Conservation (phyloP, 2,113 vertebrate genomes). For the Halichoeres trimaculatus region DNA sequence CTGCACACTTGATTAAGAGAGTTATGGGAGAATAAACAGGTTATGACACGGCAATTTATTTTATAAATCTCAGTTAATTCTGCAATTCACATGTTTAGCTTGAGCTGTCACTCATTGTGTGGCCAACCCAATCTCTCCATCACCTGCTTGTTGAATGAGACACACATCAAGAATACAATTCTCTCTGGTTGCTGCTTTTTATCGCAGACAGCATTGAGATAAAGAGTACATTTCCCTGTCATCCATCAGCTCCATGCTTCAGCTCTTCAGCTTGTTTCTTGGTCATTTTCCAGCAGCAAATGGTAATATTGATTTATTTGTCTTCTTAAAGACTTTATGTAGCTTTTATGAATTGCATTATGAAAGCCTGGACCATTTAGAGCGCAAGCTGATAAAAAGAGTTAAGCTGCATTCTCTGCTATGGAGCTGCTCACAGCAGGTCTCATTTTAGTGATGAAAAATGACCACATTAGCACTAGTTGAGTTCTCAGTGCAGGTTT, state of each 20-base stretch:
- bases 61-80: conserved; percentile 6
- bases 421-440: conserved; percentile 27
- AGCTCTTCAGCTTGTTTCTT: conserved; percentile 19
- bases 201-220: conserved; percentile 14
- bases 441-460: conserved; percentile 52
- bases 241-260: conserved; percentile 41
- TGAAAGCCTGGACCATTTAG: conserved; percentile 19
- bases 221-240: conserved; percentile 39
- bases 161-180: neutral
- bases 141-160: conserved; percentile 31
- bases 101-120: neutral
- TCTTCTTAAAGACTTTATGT: conserved; percentile 46
- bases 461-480: conserved; percentile 21
- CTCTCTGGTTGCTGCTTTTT: neutral
- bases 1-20: conserved; percentile 29
- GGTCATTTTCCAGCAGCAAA: conserved; percentile 38
- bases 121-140: neutral
- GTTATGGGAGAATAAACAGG: conserved; percentile 37
- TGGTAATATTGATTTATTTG: conserved; percentile 53
- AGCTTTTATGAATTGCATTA: conserved; percentile 52
- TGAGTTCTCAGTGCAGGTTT: conserved; percentile 20
- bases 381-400: conserved; percentile 17
- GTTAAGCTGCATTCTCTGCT: conserved; percentile 13
- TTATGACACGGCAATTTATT: conserved; percentile 24
- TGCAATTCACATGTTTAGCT: conserved; percentile 6